Evolutionary conservation across 1,140 invertebrate genomes (phyloP), one percentile per base, ranked within the genome.

Genomic region (Vanessa tameamea): DNA sequence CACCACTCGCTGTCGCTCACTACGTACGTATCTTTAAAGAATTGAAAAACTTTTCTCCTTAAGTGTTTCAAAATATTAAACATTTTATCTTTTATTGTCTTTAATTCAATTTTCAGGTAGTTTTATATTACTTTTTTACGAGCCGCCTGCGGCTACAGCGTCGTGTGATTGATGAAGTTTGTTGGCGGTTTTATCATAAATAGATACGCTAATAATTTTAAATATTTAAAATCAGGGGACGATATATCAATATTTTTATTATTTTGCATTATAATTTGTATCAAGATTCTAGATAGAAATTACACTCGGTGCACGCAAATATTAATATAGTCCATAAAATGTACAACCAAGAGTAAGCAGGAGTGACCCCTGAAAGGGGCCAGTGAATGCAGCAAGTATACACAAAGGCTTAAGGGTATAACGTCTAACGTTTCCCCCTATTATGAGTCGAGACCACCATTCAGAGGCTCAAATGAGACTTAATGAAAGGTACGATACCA

Each of bases 401-500:
- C 82, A 88, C 85, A 89, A 88, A 89, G 82, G 82, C 82, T 88
- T 83, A 84, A 80, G 82, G 81, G 81, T 81, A 84, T 77, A 85
- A 83, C 83, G 81, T 87, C 86, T 85, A 87, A 86, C 85, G 82
- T 84, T 90, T 84, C 83, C 78, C 84, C 72, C 82, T 82, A 87
- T 88, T 88, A 89, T 82, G 82, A 82, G 83, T 75, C 80, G 80
- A 87, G 83, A 83, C 82, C 82, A 87, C 86, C 83, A 87, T 91
- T 89, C 85, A 87, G 71, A 71, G 79, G 84, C 84, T 84, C 84
- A 86, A 88, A 90, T 87, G 88, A 88, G 84, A 84, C 82, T 88
- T 89, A 91, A 91, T 89, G 81, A 88, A 89, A 89, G 87, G 86
- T 88, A 83, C 85, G 86, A 89, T 89, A 87, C 84, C 82, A 87